Percentiles rank a stretch among this genome's conserved stretches.
These are phyloP conservation scores for Drosophila yakuba DNA, from an alignment of 1,140 invertebrate species.

Conservation along the genomic window DNA sequence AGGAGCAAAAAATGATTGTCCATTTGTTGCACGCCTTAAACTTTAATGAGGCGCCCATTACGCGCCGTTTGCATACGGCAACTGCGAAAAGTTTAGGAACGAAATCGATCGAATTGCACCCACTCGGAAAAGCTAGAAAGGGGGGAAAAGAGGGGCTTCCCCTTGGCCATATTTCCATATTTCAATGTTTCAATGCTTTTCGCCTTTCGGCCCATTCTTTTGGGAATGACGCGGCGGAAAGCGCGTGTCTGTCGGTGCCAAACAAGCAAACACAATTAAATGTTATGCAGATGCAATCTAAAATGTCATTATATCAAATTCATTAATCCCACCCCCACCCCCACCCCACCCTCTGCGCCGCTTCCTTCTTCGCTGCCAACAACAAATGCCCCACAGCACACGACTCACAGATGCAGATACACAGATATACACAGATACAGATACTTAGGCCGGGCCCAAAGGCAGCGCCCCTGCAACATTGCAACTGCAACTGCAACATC, in stretches of 20 bases:
- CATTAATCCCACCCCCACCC: slow-evolving; percentile 72
- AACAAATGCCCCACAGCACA: slow-evolving; percentile 48
- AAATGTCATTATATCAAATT: slow-evolving; percentile 84
- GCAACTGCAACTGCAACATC: slow-evolving; percentile 61
- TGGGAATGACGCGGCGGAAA: slow-evolving; percentile 76
- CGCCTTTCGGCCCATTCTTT: slow-evolving; percentile 58
- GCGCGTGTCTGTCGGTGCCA: slow-evolving; percentile 64
- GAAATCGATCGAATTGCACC: slow-evolving; percentile 67
- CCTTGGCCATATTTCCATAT: background rate
- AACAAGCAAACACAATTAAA: slow-evolving; percentile 83
- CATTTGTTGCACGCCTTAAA: slow-evolving; percentile 61
- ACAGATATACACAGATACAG: slow-evolving; percentile 29
- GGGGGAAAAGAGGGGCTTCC: background rate
- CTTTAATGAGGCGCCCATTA: slow-evolving; percentile 64
- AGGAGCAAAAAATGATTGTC: slow-evolving; percentile 50
- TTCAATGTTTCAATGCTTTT: slow-evolving; percentile 10
- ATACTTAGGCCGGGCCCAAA: slow-evolving; percentile 60
- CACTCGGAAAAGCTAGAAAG: background rate
- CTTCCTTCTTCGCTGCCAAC: background rate
- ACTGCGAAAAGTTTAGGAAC: slow-evolving; percentile 65
- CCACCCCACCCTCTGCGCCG: background rate
- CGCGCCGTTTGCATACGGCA: slow-evolving; percentile 68
- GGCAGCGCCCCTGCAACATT: slow-evolving; percentile 59
- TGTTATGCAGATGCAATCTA: slow-evolving; percentile 84
- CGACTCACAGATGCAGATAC: slow-evolving; percentile 32